phyloP scores from a whole-genome alignment of 2,113 vertebrate genomes.

The Echinops telfairi region DNA sequence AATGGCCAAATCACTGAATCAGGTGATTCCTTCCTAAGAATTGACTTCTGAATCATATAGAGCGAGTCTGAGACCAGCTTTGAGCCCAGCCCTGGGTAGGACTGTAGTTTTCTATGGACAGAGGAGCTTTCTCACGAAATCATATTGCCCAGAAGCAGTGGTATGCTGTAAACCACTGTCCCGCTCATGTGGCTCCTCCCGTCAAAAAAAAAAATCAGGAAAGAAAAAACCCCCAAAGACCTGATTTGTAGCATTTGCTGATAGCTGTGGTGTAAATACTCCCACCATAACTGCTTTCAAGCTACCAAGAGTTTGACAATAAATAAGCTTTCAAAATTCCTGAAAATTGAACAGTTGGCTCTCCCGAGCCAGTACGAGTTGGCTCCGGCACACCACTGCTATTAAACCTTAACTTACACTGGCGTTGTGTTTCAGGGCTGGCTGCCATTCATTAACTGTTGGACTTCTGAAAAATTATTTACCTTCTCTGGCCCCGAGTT shows the following conservation, averaged over 20 bases:
- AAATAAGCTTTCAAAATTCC: conserved; percentile 54
- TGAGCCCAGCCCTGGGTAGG: not conserved
- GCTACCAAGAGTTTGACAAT: not conserved
- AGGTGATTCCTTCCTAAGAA: conserved; percentile 38
- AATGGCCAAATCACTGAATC: not conserved
- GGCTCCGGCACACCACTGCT: not conserved
- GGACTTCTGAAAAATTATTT: conserved; percentile 57
- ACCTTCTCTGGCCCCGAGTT: conserved; percentile 30
- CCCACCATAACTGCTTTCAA: not conserved
- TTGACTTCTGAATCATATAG: conserved; percentile 51
- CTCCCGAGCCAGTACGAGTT: conserved; percentile 13
- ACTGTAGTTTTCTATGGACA: conserved; percentile 5
- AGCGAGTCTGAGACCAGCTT: not conserved
- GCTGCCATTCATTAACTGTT: conserved; percentile 47
- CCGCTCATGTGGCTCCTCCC: not conserved
- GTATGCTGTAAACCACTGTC: not conserved
- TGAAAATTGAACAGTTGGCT: conserved; percentile 44
- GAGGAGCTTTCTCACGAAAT: not conserved
- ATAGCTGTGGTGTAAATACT: conserved; percentile 60
- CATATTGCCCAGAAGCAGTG: not conserved
- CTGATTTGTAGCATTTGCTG: conserved; percentile 27
- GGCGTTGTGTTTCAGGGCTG: conserved; percentile 46
- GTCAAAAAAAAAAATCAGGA: not conserved
- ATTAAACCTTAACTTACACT: conserved; percentile 22
- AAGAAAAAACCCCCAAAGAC: not conserved